Evolutionary conservation across 1,140 invertebrate genomes (phyloP), one percentile per base, ranked within the genome.

Genomic region (Nebria ingens): DNA sequence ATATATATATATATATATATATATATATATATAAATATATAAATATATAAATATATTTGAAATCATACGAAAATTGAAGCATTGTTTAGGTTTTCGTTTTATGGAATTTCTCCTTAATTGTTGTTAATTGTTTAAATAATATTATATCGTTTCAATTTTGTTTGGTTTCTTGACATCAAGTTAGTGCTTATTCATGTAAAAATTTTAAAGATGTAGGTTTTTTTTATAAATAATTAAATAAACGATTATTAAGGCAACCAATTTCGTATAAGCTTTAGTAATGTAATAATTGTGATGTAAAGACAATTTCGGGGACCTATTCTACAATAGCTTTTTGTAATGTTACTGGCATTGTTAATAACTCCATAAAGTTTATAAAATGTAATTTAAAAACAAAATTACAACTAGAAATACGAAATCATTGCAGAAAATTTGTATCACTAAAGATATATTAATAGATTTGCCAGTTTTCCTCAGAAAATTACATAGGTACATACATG

Each of bases 281-380:
- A 45, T 45, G 40, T 58, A 56, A 60, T 58, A 57, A 52, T 56
- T 61, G 60, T 59, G 60, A 61, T 55, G 56, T 56, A 54, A 59
- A 55, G 60, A 61, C 58, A 61, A 61, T 59, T 61, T 59, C 58
- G 57, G 60, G 60, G 60, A 61, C 60, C 60, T 61, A 61, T 54
- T 55, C 50, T 59, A 59, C 53, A 54, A 57, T 61, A 57, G 58
- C 53, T 54, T 61, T 45, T 45, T 45, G 40, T 45, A 45, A 45
- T 45, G 40, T 45, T 45, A 17, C 40, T 45, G 40, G 40, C 40
- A 45, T 45, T 45, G 40, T 45, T 45, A 45, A 45, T 34, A 45
- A 45, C 9, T 45, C 40, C 9, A 45, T 45, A 45, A 58, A 61
- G 54, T 59, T 56, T 59, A 50, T 56, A 59, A 56, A 42, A n/a